Conservation (phyloP, 2,888 invertebrate genomes). For the Dynastes maya region DNA sequence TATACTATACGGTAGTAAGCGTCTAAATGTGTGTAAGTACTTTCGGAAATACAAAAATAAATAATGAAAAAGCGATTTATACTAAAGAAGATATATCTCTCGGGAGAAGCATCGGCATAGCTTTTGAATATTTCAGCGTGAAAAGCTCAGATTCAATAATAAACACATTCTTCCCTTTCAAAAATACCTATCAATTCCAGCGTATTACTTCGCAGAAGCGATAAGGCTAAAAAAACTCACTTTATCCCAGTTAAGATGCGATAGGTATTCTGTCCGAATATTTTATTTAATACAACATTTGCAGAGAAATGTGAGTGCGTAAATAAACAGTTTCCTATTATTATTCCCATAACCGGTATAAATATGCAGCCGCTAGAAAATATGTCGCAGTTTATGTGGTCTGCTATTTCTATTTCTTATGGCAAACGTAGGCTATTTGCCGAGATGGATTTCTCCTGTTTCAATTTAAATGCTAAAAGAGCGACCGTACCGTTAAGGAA, state of each 20-base stretch:
- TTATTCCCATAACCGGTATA: too few species aligned
- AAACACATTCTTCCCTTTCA: conserved; percentile 5
- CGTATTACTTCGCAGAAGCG: not conserved
- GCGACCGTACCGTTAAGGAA: not conserved
- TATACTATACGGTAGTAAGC: too few species aligned
- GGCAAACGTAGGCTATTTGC: not conserved
- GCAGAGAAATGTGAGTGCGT: too few species aligned
- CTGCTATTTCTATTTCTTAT: not conserved
- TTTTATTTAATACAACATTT: too few species aligned
- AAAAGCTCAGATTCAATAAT: conserved; percentile 12
- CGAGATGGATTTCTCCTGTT: conserved; percentile 12
- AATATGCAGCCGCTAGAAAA: too few species aligned
- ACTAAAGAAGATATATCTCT: not conserved
- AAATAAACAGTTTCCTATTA: too few species aligned
- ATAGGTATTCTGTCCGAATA: too few species aligned
- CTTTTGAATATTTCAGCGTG: not conserved
- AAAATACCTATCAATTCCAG: not conserved
- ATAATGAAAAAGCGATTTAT: conserved; percentile 11
- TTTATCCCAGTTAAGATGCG: too few species aligned
- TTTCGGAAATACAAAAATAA: not conserved
- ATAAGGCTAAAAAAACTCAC: not conserved
- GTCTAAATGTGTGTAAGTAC: too few species aligned
- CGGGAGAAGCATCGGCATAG: not conserved
- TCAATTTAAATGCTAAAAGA: conserved; percentile 36
- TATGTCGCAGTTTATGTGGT: too few species aligned